phyloP scores from a whole-genome alignment of 2,888 invertebrate species.

The Argyresthia goedartella region DNA sequence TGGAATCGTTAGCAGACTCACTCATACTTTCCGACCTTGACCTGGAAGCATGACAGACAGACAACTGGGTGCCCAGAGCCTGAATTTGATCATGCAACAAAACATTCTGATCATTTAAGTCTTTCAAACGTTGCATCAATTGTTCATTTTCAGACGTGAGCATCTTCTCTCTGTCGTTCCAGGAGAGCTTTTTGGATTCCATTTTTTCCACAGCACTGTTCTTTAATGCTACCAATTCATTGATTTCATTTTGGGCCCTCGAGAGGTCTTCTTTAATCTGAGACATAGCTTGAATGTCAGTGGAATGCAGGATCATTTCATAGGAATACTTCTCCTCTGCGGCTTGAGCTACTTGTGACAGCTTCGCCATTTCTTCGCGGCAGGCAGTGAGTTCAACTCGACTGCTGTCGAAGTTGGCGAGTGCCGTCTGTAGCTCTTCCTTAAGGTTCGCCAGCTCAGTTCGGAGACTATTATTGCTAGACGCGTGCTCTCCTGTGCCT shows the following conservation, averaged over 20 bases:
- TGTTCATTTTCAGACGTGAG: constrained; percentile 76
- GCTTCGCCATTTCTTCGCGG: constrained; percentile 72
- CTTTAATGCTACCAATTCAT: constrained; percentile 73
- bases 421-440: constrained; percentile 70
- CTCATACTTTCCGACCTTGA: constrained; percentile 58
- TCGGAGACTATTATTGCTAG: constrained; percentile 52
- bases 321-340: constrained; percentile 85
- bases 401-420: constrained; percentile 69
- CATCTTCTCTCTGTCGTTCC: constrained; percentile 75
- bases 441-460: constrained; percentile 73
- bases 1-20: constrained; percentile 63
- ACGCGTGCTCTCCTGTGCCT: constrained; percentile 73
- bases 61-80: constrained; percentile 79
- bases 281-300: constrained; percentile 77
- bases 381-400: constrained; percentile 73
- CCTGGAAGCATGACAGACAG: constrained; percentile 68
- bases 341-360: constrained; percentile 74
- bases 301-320: constrained; percentile 83
- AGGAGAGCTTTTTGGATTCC: constrained; percentile 73
- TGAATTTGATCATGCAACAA: constrained; percentile 89
- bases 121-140: constrained; percentile 75
- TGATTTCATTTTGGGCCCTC: constrained; percentile 73
- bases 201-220: constrained; percentile 75
- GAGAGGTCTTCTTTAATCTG: constrained; percentile 78
- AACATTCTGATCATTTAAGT: constrained; percentile 84